Evolutionary conservation across 2,888 invertebrate genomes (phyloP).

Genomic region (Lydus trimaculatus): DNA sequence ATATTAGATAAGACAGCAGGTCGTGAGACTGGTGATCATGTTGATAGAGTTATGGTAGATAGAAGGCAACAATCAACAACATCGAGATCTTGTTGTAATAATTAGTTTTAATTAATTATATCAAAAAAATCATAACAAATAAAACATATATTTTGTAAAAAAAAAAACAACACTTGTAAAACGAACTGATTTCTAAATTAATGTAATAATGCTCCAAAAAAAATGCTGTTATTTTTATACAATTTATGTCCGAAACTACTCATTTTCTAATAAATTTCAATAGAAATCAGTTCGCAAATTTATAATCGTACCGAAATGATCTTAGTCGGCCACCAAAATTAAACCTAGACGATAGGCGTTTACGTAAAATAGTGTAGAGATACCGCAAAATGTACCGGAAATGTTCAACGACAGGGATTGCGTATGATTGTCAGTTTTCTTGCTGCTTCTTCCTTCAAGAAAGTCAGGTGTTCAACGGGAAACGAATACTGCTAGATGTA

Average conservation of each 20-base stretch:
- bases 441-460: too few species aligned
- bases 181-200: constrained; percentile 45
- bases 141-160: not conserved
- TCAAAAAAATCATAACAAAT: not conserved
- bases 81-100: constrained; percentile 66
- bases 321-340: too few species aligned
- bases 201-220: constrained; percentile 12
- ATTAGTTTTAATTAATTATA: constrained; percentile 35
- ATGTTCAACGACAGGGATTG: too few species aligned
- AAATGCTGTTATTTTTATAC: constrained; percentile 21
- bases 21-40: constrained; percentile 79
- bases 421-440: too few species aligned
- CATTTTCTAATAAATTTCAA: not conserved
- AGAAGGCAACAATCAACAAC: constrained; percentile 71
- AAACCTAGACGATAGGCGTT: too few species aligned
- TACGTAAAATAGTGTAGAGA: too few species aligned
- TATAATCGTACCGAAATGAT: constrained; percentile 12
- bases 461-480: too few species aligned
- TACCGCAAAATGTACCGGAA: too few species aligned
- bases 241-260: not conserved
- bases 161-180: not conserved
- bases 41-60: constrained; percentile 75
- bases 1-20: constrained; percentile 91
- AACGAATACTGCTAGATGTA: too few species aligned
- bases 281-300: constrained; percentile 28